Base-by-base conservation (phyloP, 2,888 invertebrate genomes). In the Rhingia campestris region DNA sequence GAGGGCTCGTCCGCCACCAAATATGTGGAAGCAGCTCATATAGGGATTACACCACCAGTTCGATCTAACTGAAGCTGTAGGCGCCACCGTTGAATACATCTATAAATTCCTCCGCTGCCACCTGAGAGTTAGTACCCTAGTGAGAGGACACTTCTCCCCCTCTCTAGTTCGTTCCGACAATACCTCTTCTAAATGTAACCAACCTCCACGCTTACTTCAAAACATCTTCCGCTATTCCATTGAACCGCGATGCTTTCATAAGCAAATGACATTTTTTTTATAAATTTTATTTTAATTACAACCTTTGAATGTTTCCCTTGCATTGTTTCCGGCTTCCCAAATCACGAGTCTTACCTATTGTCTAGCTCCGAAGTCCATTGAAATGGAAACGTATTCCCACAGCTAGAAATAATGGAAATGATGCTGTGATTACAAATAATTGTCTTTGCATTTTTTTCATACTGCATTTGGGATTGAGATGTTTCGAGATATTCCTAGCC, bases 331-430 rank as follows among this genome's bases (percentile, higher is more conserved):
- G 54, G 2, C 58, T 66, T 70, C 51, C 49, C 43, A 45, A 70
- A 58, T 72, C 58, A 58, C 77, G 32, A 59, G n/a, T 30, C 14
- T 66, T 41, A 37, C 58, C 59, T 72, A 9, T 41, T 37, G 35
- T 51, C 43, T 37, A 12, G 37, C 47, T n/a, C n/a, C n/a, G n/a
- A 14, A 66, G 49, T 59, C 79, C 59, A 79, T 79, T 79, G 47
- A 75, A 63, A 64, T 69, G 74, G 63, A 81, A 75, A 70, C 39
- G 58, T 59, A 70, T 70, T 81, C 75, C 75, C 69, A 75, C 64
- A 69, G 45, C 32, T 69, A n/a, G n/a, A 64, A 59, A 49, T 53
- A 58, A 37, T 47, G 45, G 59, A 66, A 72, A 54, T 69, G 33
- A 70, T 75, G 37, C 43, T 45, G 73, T 61, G 59, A 64, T 73